Evolutionary conservation across 2,888 invertebrate genomes (phyloP).

Genomic region (Nemurella pictetii): DNA sequence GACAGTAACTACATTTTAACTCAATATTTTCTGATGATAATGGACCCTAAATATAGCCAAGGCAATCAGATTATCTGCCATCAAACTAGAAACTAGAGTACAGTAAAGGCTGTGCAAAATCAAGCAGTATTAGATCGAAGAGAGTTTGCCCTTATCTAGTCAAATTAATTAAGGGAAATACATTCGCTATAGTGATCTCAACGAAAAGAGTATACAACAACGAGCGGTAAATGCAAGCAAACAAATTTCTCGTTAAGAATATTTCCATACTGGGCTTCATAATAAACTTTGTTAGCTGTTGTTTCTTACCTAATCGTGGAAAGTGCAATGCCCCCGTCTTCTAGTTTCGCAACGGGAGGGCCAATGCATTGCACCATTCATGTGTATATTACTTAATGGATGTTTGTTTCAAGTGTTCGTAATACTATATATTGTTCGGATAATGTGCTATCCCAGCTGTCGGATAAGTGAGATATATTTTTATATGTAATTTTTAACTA

Average conservation of each 20-base stretch:
- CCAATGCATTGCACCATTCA: not conserved
- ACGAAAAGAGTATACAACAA: not conserved
- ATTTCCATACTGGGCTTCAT: not conserved
- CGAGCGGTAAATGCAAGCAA: not conserved
- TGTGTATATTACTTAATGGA: constrained; percentile 7
- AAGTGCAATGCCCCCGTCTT: not conserved
- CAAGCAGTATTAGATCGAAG: constrained; percentile 23
- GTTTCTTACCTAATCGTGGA: not conserved
- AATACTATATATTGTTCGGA: constrained; percentile 32
- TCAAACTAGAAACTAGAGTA: constrained; percentile 9
- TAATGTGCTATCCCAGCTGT: constrained; percentile 34
- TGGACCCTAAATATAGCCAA: constrained; percentile 6
- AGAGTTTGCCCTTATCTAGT: not conserved
- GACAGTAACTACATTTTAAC: not conserved
- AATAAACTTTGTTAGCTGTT: not conserved
- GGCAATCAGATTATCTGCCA: constrained; percentile 27
- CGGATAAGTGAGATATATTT: constrained; percentile 43
- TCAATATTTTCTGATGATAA: not conserved
- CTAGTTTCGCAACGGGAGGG: not conserved
- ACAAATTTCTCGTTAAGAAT: not conserved
- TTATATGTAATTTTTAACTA: constrained; percentile 40
- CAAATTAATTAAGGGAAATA: not conserved
- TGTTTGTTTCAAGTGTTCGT: constrained; percentile 30
- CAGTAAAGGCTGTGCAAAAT: constrained; percentile 19
- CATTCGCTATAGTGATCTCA: too few relatives aligned